These are phyloP conservation scores for Scelioninae gen. 1 DNA, from an alignment of 2,888 invertebrate genomes.

Conservation along the genomic window DNA sequence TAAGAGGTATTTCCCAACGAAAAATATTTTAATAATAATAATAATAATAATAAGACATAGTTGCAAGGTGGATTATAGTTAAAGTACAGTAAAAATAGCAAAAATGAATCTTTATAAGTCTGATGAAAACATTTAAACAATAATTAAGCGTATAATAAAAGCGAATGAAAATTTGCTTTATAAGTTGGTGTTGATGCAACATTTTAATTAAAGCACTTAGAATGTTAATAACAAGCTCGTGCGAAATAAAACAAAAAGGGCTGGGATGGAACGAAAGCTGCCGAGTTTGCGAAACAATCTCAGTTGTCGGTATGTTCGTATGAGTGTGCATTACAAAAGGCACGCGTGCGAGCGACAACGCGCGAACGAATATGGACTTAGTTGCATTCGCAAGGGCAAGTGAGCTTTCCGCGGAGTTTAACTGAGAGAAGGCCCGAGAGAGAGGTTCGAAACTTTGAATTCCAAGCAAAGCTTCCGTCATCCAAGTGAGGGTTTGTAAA, in stretches of 20 bases:
- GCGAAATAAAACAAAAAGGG: slow-evolving; percentile 21
- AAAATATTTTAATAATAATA: too few relatives aligned
- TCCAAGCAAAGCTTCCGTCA: slow-evolving; percentile 63
- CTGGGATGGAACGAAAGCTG: slow-evolving; percentile 27
- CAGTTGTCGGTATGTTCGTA: too few relatives aligned
- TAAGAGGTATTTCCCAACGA: too few relatives aligned
- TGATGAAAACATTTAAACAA: slow-evolving; percentile 48
- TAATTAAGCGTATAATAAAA: slow-evolving; percentile 44
- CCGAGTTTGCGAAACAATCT: slow-evolving; percentile 61
- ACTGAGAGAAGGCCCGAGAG: slow-evolving; percentile 42
- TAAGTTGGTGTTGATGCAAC: slow-evolving; percentile 29
- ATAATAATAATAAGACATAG: too few relatives aligned
- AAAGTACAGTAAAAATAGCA: too few relatives aligned
- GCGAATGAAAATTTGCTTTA: slow-evolving; percentile 48
- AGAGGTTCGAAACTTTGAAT: slow-evolving; percentile 61
- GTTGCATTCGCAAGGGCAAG: slow-evolving; percentile 46
- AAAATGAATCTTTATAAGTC: slow-evolving; percentile 23
- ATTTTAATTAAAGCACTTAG: slow-evolving; percentile 57
- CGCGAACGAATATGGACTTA: slow-evolving; percentile 55
- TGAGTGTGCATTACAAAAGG: slow-evolving; percentile 48
- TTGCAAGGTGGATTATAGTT: too few relatives aligned
- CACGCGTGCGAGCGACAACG: slow-evolving; percentile 56
- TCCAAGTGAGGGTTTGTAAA: slow-evolving; percentile 63
- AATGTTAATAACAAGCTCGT: slow-evolving; percentile 50
- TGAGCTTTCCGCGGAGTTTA: slow-evolving; percentile 63